Base-by-base conservation (phyloP, 2,113 vertebrate species). In the Thryonomys swinderianus region DNA sequence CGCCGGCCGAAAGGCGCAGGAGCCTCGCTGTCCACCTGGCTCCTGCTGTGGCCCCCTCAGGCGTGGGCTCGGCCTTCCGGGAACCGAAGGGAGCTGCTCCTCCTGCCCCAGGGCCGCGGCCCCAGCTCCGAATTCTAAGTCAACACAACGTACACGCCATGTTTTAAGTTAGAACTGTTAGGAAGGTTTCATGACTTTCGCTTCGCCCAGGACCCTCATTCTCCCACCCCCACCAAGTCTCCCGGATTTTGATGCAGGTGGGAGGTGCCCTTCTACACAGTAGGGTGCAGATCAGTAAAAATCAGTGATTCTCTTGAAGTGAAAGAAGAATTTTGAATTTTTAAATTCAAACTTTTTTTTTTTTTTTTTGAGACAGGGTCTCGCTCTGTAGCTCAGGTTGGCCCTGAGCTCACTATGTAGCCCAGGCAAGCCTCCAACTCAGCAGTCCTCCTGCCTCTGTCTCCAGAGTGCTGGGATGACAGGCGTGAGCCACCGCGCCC, bases 231-330 rank as follows among this genome's bases (percentile, higher is more conserved):
- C 69, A 30, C 34, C 3, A 53, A 51, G n/a, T 25, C 84, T 74
- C n/a, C 34, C 20, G 45, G 37, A 53, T 34, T 13, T 1, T 2
- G 9, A 23, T 0, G 1, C 27, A 1, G 4, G 7, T 11, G 3
- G 9, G n/a, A n/a, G n/a, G n/a, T n/a, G n/a, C 11, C 18, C 0
- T 10, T 53, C 40, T 25, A 18, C 45, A 17, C 25, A 51, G 17
- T 34, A 20, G 57, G 32, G 17, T 5, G 3, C 45, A 9, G 37
- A 17, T 34, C 86, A 34, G 40, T 40, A 37, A 76, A 20, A 64
- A 40, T 32, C 4, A 12, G 17, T 0, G 1, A 76, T 7, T 64
- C 42, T 16, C 2, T 21, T 73, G 25, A 67, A 57, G 32, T 66
- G 42, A 40, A 18, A 85, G 42, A 42, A 73, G 25, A 42, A 73